Base-by-base conservation (phyloP, 2,113 vertebrate species). In the Sclerurus mexicanus region DNA sequence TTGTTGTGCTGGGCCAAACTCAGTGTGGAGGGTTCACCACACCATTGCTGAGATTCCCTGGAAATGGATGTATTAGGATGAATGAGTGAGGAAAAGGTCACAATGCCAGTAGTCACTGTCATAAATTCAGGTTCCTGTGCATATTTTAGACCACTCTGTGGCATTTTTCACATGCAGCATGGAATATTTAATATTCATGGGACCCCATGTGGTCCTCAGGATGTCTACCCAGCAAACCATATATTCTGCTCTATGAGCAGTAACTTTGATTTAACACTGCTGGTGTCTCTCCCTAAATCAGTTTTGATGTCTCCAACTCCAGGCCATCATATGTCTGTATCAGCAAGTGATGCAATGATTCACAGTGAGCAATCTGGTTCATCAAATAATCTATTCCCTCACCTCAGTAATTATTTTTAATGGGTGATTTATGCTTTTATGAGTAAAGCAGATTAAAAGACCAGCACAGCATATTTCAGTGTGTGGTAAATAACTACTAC, bases 341-440 rank as follows among this genome's bases (percentile, higher is more conserved):
- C 73, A 66, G 84, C 28, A 74, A 88, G 82, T 30, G 88, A 85
- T 69, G 52, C 66, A 55, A 27, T 90, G 85, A 95, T 94, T 95
- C 86, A 74, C 72, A 68, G 52, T 35, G 78, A 94, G 85, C 93
- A 87, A 78, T 88, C 90, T 69, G 93, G 75, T 76, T 78, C 83
- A 93, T 87, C 73, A 63, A 75, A 92, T 95, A 85, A 96, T 91
- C 95, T 92, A 85, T 96, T 89, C 62, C 95, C 60, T 88, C 89
- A 96, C 90, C 81, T 94, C 77, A 72, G 90, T 93, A 94, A 97
- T 97, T 97, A 96, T 83, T 94, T 91, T 90, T 96, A 97, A 97
- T 93, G 79, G 89, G 31, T 91, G 96, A 96, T 94, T 87, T 93
- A 97, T 92, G 81, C 53, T 90, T 92, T 90, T 93, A 83, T 79